Evolutionary conservation across 2,113 vertebrate genomes (phyloP).

Genomic region (Mus spicilegus): DNA sequence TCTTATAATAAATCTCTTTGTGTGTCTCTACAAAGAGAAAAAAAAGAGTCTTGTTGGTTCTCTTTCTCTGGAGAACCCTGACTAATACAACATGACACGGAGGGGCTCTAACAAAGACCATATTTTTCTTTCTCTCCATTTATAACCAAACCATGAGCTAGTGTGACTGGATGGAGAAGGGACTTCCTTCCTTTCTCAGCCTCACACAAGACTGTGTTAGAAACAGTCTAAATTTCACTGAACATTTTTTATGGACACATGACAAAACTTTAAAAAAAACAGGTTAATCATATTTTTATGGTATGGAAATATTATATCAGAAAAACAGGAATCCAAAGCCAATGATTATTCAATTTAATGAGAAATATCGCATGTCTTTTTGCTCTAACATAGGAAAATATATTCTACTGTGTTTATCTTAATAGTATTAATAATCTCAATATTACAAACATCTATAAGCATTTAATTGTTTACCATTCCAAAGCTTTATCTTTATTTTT

Average conservation of each 20-base stretch:
- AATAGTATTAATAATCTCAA: neutral
- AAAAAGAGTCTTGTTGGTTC: neutral
- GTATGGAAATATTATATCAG: constrained; percentile 73
- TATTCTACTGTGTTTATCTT: constrained; percentile 60
- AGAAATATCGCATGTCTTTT: neutral
- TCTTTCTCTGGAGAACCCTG: constrained; percentile 26
- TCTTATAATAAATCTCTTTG: constrained; percentile 39
- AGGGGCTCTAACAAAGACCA: constrained; percentile 47
- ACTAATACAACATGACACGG: neutral
- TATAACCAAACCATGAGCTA: neutral
- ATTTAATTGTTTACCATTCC: constrained; percentile 12
- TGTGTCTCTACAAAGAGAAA: neutral
- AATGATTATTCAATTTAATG: constrained; percentile 46
- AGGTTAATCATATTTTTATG: constrained; percentile 61
- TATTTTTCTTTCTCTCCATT: constrained; percentile 5
- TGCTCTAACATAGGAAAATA: constrained; percentile 50
- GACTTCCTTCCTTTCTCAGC: constrained; percentile 37
- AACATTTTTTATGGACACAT: constrained; percentile 44
- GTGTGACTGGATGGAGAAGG: neutral
- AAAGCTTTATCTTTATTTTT: constrained; percentile 46
- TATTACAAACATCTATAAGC: constrained; percentile 15
- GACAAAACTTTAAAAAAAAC: constrained; percentile 39
- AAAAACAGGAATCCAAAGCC: constrained; percentile 52
- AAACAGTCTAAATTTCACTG: constrained; percentile 42
- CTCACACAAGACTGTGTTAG: constrained; percentile 43